phyloP scores from a whole-genome alignment of 2,888 invertebrate species.

The Masnerella sp. region DNA sequence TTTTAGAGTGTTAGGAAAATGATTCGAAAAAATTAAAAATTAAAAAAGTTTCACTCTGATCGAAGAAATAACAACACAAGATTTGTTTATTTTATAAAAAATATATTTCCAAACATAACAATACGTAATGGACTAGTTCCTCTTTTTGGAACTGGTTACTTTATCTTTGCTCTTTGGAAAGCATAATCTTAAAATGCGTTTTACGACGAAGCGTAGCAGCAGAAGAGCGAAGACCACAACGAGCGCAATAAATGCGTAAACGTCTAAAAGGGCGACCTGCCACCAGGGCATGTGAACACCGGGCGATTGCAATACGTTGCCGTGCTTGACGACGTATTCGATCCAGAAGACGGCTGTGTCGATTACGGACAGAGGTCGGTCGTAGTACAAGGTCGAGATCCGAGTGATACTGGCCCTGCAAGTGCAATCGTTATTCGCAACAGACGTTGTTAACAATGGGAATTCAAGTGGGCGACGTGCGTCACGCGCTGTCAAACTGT shows the following conservation, averaged over 20 bases:
- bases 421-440: constrained; percentile 3
- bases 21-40: too few relatives aligned
- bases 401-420: constrained; percentile 41
- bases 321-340: constrained; percentile 41
- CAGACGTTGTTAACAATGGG: neutral
- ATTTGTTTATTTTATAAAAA: too few relatives aligned
- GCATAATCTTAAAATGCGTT: constrained; percentile 3
- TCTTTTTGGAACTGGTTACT: constrained; percentile 4
- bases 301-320: constrained; percentile 64
- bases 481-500: neutral
- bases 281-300: constrained; percentile 67
- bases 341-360: constrained; percentile 44
- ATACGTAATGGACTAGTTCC: too few relatives aligned
- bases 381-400: constrained; percentile 35
- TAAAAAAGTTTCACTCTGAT: too few relatives aligned
- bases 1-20: too few relatives aligned
- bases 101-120: too few relatives aligned
- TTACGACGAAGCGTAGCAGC: constrained; percentile 2
- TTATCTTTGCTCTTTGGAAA: constrained; percentile 8
- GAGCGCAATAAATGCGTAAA: constrained; percentile 31
- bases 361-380: constrained; percentile 24
- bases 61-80: too few relatives aligned
- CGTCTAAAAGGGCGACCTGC: constrained; percentile 67
- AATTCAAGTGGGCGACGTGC: too few relatives aligned
- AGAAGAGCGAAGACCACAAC: neutral